Evolutionary conservation across 2,888 invertebrate species (phyloP).

Genomic region (Acanthosepion esculentum): DNA sequence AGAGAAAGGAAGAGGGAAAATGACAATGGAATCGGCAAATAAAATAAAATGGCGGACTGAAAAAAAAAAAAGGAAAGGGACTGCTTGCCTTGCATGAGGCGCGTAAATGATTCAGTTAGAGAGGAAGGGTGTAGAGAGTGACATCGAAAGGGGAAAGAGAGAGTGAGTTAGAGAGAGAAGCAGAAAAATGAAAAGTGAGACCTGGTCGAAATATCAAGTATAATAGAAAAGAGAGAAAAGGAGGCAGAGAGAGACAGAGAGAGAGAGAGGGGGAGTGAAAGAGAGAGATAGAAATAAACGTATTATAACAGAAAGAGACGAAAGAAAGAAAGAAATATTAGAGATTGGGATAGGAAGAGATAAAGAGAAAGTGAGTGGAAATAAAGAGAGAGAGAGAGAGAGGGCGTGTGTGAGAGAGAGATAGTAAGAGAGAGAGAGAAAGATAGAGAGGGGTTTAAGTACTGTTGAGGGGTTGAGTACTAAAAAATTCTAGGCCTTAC

Average conservation of each 20-base stretch:
- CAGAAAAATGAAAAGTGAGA: not conserved
- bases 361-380: not conserved
- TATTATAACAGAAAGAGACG: no score
- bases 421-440: not conserved
- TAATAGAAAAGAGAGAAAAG: not conserved
- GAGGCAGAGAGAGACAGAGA: not conserved
- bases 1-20: not conserved
- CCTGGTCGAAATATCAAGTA: no score
- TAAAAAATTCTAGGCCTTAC: no score
- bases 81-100: no score
- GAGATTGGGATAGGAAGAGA: not conserved
- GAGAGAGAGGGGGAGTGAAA: not conserved
- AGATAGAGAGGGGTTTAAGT: not conserved
- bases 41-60: no score
- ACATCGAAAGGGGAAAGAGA: not conserved
- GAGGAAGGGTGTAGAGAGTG: not conserved
- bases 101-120: not conserved
- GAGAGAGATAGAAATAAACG: not conserved
- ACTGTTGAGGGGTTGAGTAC: no score
- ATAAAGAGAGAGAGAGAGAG: not conserved
- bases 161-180: not conserved
- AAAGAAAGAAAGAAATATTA: not conserved
- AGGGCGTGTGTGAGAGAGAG: not conserved
- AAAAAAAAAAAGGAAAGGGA: no score
- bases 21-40: not conserved